Evolutionary conservation across 1,140 invertebrate species (phyloP), one percentile per base, ranked within the genome.

Genomic region (Zaprionus inermis): DNA sequence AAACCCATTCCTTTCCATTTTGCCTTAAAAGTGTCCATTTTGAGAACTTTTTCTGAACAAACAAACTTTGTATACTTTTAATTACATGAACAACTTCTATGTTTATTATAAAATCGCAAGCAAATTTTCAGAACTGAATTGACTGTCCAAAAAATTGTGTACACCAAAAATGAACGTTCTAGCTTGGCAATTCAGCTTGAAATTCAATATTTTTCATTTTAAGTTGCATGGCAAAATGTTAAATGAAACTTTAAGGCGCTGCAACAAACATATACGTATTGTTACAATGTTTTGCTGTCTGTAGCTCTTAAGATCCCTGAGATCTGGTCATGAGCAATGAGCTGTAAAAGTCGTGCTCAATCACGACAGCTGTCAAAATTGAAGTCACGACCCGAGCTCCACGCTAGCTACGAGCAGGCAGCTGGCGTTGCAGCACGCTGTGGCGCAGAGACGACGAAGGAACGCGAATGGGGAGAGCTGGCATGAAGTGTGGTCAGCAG

Each of bases 331-430:
- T 28, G 24, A 2, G 24, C 24, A 28, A 28, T 28, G 24, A 28
- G 24, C 24, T n/a, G 38, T 44, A 16, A 16, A 16, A 44, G n/a
- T 16, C 38, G 18, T 3, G 10, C 3, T n/a, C 20, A 24, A 20
- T 24, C 57, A 38, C 57, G 34, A 36, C 38, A 44, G 22, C 5
- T 20, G 34, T 22, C 20, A 28, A n/a, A 18, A 3, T 22, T 3
- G 7, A 18, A 49, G 18, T 18, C 24, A 30, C 63, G 52, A n/a
- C 52, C n/a, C 16, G 32, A 4, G 65, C 56, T 20, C 66, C 59
- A 30, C 66, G 18, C 66, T 54, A 32, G 22, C n/a, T 3, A 10
- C 6, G 44, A 28, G 51, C 51, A 14, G 51, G 51, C 51, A n/a
- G 51, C n/a, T 14, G 51, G 20, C 20, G 6, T 30, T 30, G 51